Evolutionary conservation across 2,888 invertebrate genomes (phyloP).

Genomic region (Xylophagus ater): DNA sequence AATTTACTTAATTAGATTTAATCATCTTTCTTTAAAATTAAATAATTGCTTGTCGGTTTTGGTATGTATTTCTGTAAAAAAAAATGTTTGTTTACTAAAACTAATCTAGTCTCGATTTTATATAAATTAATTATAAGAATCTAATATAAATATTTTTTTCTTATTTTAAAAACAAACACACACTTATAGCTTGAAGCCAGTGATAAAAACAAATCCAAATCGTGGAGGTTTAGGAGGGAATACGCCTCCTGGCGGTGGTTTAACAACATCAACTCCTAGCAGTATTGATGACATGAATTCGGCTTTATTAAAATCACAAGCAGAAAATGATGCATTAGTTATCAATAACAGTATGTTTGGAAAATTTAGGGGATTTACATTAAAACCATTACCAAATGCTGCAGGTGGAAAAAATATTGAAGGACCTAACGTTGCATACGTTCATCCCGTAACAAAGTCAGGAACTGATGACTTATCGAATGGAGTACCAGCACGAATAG

Average conservation of each 20-base stretch:
- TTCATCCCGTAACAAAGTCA: conserved; percentile 31
- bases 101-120: too few relatives aligned
- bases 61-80: too few relatives aligned
- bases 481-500: conserved; percentile 42
- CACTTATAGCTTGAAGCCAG: too few relatives aligned
- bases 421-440: conserved; percentile 45
- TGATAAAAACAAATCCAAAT: conserved; percentile 21
- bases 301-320: conserved; percentile 49
- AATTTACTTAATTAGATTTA: too few relatives aligned
- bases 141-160: too few relatives aligned
- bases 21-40: too few relatives aligned
- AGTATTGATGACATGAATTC: conserved; percentile 62
- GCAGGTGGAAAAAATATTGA: conserved; percentile 26
- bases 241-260: conserved; percentile 23
- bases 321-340: conserved; percentile 42
- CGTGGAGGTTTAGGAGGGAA: conserved; percentile 27
- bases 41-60: too few relatives aligned
- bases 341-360: conserved; percentile 61
- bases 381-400: conserved; percentile 40
- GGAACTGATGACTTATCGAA: conserved; percentile 23
- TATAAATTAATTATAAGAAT: too few relatives aligned
- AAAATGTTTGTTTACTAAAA: too few relatives aligned
- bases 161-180: too few relatives aligned
- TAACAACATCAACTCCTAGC: conserved; percentile 44
- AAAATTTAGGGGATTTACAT: conserved; percentile 75